These are phyloP conservation scores for Meloidogyne exigua DNA, from an alignment of 1,140 invertebrate genomes.

Conservation along the genomic window DNA sequence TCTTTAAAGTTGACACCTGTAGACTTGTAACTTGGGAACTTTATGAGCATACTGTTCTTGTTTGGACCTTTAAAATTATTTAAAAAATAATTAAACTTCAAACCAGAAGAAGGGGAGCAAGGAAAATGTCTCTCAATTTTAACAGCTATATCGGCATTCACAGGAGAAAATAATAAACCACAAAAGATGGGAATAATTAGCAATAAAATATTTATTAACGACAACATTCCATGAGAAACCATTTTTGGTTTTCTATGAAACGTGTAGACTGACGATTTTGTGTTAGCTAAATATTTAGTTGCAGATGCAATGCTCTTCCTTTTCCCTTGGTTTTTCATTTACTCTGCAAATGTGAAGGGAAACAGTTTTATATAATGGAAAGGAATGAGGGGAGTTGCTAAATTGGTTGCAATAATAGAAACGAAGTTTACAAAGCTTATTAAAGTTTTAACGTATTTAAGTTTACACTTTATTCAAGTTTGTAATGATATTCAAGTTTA, in stretches of 20 bases:
- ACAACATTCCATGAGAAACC: not conserved
- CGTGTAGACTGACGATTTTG: not conserved
- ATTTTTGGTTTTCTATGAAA: not conserved
- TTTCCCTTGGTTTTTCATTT: not conserved
- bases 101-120: conserved; percentile 54
- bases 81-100: conserved; percentile 16
- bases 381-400: not conserved
- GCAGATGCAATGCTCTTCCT: not conserved
- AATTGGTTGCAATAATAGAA: not conserved
- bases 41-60: conserved; percentile 61
- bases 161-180: conserved; percentile 16
- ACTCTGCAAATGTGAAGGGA: not conserved
- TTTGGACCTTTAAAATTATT: conserved; percentile 47
- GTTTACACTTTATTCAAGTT: not conserved
- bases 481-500: not conserved
- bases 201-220: not conserved
- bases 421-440: not conserved
- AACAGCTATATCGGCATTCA: conserved; percentile 53
- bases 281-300: not conserved
- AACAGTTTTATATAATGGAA: not conserved
- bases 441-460: too few relatives aligned
- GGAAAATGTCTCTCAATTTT: conserved; percentile 62
- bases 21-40: conserved; percentile 62
- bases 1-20: conserved; percentile 61
- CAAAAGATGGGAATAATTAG: conserved; percentile 1